Evolutionary conservation across 2,113 vertebrate species (phyloP).

Genomic region (Centropus bengalensis): DNA sequence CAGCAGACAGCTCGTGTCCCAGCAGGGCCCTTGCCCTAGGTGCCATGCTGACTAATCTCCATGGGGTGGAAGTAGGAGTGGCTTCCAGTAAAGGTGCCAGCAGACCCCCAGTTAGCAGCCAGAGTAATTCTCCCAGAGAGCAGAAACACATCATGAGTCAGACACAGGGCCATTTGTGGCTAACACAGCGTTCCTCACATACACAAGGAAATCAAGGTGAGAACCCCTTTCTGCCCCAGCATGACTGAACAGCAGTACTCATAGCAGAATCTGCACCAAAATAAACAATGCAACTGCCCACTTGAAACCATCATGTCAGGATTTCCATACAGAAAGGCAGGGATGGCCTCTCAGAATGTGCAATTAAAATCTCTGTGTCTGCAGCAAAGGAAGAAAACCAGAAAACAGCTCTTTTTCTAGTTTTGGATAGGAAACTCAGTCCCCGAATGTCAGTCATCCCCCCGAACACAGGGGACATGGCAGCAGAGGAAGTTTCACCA

Average conservation of each 20-base stretch:
- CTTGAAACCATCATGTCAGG: background rate
- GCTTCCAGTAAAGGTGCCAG: too few species aligned
- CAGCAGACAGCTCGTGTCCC: accelerated
- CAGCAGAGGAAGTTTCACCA: background rate
- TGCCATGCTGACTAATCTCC: background rate
- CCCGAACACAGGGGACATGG: background rate
- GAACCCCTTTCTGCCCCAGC: background rate
- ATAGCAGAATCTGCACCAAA: background rate
- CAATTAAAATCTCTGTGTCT: background rate
- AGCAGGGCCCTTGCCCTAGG: background rate
- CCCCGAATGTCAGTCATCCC: background rate
- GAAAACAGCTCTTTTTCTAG: background rate
- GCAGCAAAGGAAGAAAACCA: background rate
- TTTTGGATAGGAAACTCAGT: background rate
- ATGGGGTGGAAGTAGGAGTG: background rate
- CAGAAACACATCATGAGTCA: background rate
- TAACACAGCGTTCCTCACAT: background rate
- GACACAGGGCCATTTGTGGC: accelerated
- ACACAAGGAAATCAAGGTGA: background rate
- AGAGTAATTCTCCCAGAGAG: background rate
- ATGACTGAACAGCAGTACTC: background rate
- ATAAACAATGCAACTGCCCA: background rate
- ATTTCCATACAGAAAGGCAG: background rate
- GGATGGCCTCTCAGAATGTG: background rate
- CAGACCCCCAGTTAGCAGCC: background rate